These are phyloP conservation scores for Neoascia interrupta DNA, from an alignment of 2,888 invertebrate species.

Conservation along the genomic window DNA sequence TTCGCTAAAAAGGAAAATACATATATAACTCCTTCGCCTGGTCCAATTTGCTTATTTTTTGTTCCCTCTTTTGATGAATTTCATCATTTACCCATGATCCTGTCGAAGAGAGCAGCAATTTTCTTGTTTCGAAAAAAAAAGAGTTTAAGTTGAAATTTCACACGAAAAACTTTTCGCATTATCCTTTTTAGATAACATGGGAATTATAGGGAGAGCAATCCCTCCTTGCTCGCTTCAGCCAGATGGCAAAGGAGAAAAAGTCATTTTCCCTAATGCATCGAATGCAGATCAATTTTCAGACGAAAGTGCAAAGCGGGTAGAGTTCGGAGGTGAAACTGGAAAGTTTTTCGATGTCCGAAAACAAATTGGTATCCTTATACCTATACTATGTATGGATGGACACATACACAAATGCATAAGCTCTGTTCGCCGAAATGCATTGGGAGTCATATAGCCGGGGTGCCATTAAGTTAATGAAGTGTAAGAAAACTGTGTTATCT, in stretches of 20 bases:
- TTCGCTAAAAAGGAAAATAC: slow-evolving; percentile 20
- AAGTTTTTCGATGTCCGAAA: slow-evolving; percentile 60
- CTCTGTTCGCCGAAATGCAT: slow-evolving; percentile 27
- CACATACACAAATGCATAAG: too few species aligned
- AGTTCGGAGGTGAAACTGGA: slow-evolving; percentile 54
- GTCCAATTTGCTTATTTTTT: neutral
- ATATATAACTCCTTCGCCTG: slow-evolving; percentile 18
- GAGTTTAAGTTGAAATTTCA: slow-evolving; percentile 53
- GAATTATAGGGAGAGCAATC: slow-evolving; percentile 36
- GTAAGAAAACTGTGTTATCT: slow-evolving; percentile 65
- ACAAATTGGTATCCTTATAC: slow-evolving; percentile 15
- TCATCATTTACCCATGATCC: slow-evolving; percentile 18
- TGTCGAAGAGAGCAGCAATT: slow-evolving; percentile 29
- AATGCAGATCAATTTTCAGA: slow-evolving; percentile 63
- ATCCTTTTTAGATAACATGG: slow-evolving; percentile 39
- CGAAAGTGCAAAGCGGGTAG: slow-evolving; percentile 30
- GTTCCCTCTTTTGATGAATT: slow-evolving; percentile 7
- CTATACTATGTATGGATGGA: too few species aligned
- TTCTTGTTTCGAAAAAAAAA: slow-evolving; percentile 37
- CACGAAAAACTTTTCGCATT: slow-evolving; percentile 65
- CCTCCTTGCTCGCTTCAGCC: neutral
- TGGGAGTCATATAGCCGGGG: slow-evolving; percentile 59
- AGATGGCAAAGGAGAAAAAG: slow-evolving; percentile 4
- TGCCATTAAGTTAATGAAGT: slow-evolving; percentile 69
- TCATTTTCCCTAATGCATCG: slow-evolving; percentile 63